A percentile compares a stretch with the other conserved stretches of the same genome.
Evolutionary conservation across 1,140 invertebrate species (phyloP).

Genomic region (Nymphalis io): DNA sequence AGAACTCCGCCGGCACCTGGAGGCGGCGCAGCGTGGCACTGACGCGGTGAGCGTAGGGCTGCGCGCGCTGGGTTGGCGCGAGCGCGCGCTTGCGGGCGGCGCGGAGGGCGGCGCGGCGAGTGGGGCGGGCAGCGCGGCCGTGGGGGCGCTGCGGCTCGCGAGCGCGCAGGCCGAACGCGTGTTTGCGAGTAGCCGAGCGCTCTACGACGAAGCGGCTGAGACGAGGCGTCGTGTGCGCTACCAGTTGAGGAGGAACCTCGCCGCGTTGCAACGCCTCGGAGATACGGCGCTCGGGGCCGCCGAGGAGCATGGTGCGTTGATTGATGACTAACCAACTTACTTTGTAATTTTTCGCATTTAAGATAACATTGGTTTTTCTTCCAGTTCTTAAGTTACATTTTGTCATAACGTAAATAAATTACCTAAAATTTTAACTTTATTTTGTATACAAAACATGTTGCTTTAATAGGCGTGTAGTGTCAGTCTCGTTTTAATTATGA

Average conservation of each 20-base stretch:
- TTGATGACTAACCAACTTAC: neutral
- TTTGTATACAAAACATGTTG: too few species aligned
- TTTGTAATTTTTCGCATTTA: neutral
- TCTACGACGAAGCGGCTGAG: constrained; percentile 79
- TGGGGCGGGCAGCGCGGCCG: constrained; percentile 30
- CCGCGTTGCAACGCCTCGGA: constrained; percentile 72
- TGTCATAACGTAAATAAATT: too few species aligned
- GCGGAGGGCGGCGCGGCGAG: constrained; percentile 48
- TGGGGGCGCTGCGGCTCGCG: constrained; percentile 43
- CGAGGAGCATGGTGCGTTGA: constrained; percentile 67
- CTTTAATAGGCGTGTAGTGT: too few species aligned
- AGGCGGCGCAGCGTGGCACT: constrained; percentile 42
- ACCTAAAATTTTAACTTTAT: too few species aligned
- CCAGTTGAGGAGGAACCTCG: constrained; percentile 67
- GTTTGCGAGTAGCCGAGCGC: constrained; percentile 76
- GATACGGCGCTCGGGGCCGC: constrained; percentile 71
- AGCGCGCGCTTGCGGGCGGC: constrained; percentile 57
- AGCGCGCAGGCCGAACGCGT: constrained; percentile 65
- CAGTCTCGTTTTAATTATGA: too few species aligned
- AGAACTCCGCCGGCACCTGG: constrained; percentile 19
- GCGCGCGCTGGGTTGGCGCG: constrained; percentile 67
- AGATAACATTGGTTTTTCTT: too few species aligned
- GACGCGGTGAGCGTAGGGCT: constrained; percentile 64
- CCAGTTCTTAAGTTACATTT: too few species aligned
- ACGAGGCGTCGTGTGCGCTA: constrained; percentile 74